Base-by-base conservation (phyloP, 2,113 vertebrate genomes). In the Amblyopsis rosae region DNA sequence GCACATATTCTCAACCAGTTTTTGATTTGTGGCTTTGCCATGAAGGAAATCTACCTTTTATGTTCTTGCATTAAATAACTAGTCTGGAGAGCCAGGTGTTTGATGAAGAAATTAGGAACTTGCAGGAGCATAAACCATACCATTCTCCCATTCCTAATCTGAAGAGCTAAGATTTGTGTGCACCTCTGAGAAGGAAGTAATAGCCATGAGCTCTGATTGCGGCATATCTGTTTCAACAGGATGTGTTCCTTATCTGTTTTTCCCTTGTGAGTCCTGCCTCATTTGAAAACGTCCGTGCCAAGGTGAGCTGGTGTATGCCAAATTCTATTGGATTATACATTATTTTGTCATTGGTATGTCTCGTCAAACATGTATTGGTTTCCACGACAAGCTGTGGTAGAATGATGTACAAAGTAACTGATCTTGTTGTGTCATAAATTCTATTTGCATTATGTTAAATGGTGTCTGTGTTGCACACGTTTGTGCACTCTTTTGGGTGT, bases 281-380 rank as follows among this genome's bases (percentile, higher is more conserved):
- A n/a, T 99, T 99, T 87, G 97, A 99, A 94, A 99, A 99, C 81
- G 96, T 99, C 80, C 96, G 97, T 80, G 97, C 97, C 80, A 99
- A 99, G 95, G 97, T 98, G 71, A 91, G 89, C 65, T 9, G 9
- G 59, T 47, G 41, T 12, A 17, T 33, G 13, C 9, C 11, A 11
- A 15, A 7, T 51, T 6, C 32, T 32, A n/a, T 46, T 0, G 54
- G 9, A 2, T 58, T 9, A 58, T 19, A 12, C 3, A 58, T 26
- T 4, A 58, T 41, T 41, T 41, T 41, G 35, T 41, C 7, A 41
- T 41, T 41, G 35, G 35, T 6, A 41, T 41, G 35, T 41, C 7
- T 41, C 6, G 35, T 41, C 4, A 41, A 41, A 8, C 35, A 41
- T 41, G 35, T 41, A 41, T 41, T 41, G 4, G 35, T 41, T 41